Evolutionary conservation across 37 sponge, comb jelly and placozoan species (phyloP), one percentile per base, ranked within the genome.

Genomic region (Crambe crambe): DNA sequence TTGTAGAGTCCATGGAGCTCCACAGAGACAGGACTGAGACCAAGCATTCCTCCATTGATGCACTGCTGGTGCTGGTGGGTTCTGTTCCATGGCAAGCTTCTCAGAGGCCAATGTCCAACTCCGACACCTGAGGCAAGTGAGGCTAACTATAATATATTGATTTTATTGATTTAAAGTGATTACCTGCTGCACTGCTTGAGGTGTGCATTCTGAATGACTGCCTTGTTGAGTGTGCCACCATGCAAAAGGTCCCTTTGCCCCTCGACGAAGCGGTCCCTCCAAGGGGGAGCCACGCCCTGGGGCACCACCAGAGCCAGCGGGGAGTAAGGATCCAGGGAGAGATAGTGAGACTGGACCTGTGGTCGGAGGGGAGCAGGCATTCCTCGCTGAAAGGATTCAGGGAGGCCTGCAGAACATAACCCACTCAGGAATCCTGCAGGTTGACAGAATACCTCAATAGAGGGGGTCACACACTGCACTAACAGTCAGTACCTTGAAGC

Each of bases 101-200:
- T 75, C 87, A 44, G 87, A 68, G 22, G 67, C 69, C 27, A 80
- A 67, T 2, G 87, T 87, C 87, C 87, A 87, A 68, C 81, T 63
- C 26, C 87, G 70, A 56, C 87, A 87, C 37, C 87, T 87, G 69
- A 25, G 27, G 27, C 27, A 60, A 26, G 17, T 25, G 27, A 21
- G 27, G 17, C 61, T n/a, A n/a, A n/a, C n/a, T n/a, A n/a, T n/a
- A 60, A 60, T 21, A 25, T 60, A 12, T 15, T 47, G 51, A 47
- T 12, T 20, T 10, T 8, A 5, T 25, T 21, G 10, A 17, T 34
- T 34, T 60, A 60, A 4, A 25, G 26, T 60, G 61, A 25, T 25
- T 68, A 87, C 88, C 83, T 88, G 88, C 83, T 88, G 35, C 88
- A 88, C 51, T 88, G 88, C 68, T 77, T 82, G 41, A 88, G 88